Base-by-base conservation (phyloP, 2,113 vertebrate species). In the Cephalopterus ornatus region DNA sequence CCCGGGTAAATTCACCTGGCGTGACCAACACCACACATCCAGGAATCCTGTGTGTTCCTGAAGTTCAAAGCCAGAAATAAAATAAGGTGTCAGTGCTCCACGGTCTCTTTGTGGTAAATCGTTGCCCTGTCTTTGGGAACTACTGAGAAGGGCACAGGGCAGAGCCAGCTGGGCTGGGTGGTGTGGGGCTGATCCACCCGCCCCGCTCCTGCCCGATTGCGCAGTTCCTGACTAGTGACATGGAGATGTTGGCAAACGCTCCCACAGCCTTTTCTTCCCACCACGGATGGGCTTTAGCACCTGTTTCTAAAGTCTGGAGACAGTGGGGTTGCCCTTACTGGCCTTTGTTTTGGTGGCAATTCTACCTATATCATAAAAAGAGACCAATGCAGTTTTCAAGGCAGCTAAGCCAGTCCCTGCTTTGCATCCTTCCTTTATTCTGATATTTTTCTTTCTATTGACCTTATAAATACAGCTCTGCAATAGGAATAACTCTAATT, bases 41-140 rank as follows among this genome's bases (percentile, higher is more conserved):
- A 19, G 32, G n/a, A 79, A 37, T 50, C 41, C 88, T 62, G 53
- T 3, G 16, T 14, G 39, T 68, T 75, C 56, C 85, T 50, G 52
- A 61, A 75, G 79, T 62, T 91, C 93, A 94, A 79, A 92, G 84
- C 73, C 88, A 96, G 76, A 92, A 92, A 89, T 89, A 94, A 95
- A 96, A 89, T 0, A 71, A 55, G 1, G 2, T 2, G 35, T 49
- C 81, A 59, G 65, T 41, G 84, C 72, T 77, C 63, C 8, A 24
- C 32, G 67, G 49, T 46, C 70, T 49, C 44, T 37, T 71, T 52
- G 41, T 81, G 63, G 73, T 59, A 44, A 86, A 47, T 15, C 0
- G 0, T 24, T 81, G 83, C 27, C 86, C 71, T 67, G 67, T 50
- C 79, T 93, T 84, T 84, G 88, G 88, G 56, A 88, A 5, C 82